Evolutionary conservation across 2,797 vertebrate genomes (phyloP).

Genomic region (Bryconaethiops microstoma): DNA sequence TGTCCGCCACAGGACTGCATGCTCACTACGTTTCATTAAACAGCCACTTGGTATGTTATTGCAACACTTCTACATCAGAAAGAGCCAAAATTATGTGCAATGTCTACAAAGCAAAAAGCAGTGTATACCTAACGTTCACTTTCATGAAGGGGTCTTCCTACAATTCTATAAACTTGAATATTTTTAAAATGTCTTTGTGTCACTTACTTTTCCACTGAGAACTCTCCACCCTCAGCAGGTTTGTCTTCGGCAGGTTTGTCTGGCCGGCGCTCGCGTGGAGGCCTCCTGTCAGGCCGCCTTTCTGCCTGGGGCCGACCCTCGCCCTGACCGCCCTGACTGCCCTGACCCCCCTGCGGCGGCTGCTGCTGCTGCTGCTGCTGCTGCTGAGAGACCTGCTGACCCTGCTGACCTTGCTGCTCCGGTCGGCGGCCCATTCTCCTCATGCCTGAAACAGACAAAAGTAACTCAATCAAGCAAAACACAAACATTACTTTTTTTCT

Average conservation of each 20-base stretch:
- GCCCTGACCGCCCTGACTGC: slow-evolving; percentile 79
- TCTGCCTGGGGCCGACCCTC: slow-evolving; percentile 92
- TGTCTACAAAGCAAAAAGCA: too few species aligned
- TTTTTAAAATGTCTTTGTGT: too few species aligned
- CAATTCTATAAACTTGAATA: too few species aligned
- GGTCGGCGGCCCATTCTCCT: slow-evolving; percentile 93
- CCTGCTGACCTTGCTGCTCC: slow-evolving; percentile 81
- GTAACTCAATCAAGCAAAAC: not conserved
- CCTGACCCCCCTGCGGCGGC: slow-evolving; percentile 39
- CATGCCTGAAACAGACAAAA: slow-evolving; percentile 68
- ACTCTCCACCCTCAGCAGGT: slow-evolving; percentile 92
- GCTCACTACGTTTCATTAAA: too few species aligned
- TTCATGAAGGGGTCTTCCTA: too few species aligned
- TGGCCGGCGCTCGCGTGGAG: slow-evolving; percentile 87
- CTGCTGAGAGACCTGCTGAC: slow-evolving; percentile 82
- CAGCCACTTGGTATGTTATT: too few species aligned
- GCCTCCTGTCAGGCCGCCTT: slow-evolving; percentile 90
- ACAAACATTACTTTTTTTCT: not conserved
- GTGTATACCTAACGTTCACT: too few species aligned
- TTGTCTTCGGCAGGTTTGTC: slow-evolving; percentile 93
- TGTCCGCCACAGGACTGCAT: too few species aligned
- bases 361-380: slow-evolving; percentile 78
- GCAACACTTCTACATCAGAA: too few species aligned
- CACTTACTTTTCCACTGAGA: slow-evolving; percentile 95
- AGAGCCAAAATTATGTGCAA: too few species aligned